Conservation (phyloP, 2,113 vertebrate species). For the Muntiacus muntjak region DNA sequence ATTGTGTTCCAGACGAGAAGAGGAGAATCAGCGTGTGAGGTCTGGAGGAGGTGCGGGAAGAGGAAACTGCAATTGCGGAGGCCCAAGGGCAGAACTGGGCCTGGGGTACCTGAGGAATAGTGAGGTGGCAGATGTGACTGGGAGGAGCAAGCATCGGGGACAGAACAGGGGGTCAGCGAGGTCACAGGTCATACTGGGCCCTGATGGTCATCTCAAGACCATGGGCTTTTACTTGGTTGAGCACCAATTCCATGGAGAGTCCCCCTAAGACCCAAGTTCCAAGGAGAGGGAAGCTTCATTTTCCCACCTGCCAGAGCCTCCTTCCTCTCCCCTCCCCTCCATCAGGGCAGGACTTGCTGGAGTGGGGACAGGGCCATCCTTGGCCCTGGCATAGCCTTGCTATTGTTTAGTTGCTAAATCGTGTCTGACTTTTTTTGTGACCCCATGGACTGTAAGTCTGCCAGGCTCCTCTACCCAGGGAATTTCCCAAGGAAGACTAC, state of each 20-base stretch:
- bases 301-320: background rate
- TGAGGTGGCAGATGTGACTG: fast-evolving
- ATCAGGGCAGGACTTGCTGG: background rate
- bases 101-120: background rate
- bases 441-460: background rate
- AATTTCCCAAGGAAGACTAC: background rate
- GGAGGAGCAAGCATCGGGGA: fast-evolving
- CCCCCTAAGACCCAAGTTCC: background rate
- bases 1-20: background rate
- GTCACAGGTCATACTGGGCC: background rate
- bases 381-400: background rate
- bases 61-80: background rate
- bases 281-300: background rate
- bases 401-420: background rate
- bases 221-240: background rate
- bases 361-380: background rate
- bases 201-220: background rate
- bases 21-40: fast-evolving
- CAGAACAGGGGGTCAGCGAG: background rate
- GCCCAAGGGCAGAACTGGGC: background rate
- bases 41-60: background rate
- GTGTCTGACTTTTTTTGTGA: background rate
- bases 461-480: background rate
- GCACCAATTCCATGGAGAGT: fast-evolving
- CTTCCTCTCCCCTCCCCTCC: background rate